Conservation (phyloP, 2,888 invertebrate species). For the Pinctada fucata region DNA sequence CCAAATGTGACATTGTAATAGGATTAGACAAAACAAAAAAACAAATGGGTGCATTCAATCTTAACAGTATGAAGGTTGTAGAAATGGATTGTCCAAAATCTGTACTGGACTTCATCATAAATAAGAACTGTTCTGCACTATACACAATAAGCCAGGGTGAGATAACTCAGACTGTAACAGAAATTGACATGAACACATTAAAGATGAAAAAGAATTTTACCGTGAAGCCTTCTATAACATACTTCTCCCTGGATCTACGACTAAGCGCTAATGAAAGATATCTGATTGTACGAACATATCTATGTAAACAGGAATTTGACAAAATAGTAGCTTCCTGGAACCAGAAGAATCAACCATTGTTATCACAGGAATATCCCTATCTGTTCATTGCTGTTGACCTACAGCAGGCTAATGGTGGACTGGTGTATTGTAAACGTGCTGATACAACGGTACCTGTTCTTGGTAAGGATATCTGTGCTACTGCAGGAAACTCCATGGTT, state of each 20-base stretch:
- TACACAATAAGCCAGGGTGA: constrained; percentile 49
- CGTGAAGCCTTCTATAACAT: constrained; percentile 53
- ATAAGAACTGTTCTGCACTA: constrained; percentile 40
- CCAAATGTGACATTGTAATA: constrained; percentile 40
- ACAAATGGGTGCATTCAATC: constrained; percentile 44
- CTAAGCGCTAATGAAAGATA: constrained; percentile 58
- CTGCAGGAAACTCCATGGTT: constrained; percentile 60
- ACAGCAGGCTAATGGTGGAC: constrained; percentile 52
- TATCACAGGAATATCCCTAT: constrained; percentile 57
- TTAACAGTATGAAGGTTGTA: constrained; percentile 40
- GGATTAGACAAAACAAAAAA: constrained; percentile 48
- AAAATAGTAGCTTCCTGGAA: constrained; percentile 59
- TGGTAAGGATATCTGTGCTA: constrained; percentile 53
- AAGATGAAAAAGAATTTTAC: constrained; percentile 51
- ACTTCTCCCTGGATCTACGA: constrained; percentile 47
- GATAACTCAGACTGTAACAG: constrained; percentile 46
- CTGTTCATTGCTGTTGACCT: constrained; percentile 64
- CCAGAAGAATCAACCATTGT: constrained; percentile 44
- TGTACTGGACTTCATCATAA: constrained; percentile 51
- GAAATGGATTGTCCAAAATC: constrained; percentile 43
- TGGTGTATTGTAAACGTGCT: constrained; percentile 57
- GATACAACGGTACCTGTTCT: constrained; percentile 66
- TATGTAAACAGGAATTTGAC: constrained; percentile 60
- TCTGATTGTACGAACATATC: constrained; percentile 51
- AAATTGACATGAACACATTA: constrained; percentile 50